phyloP scores from a whole-genome alignment of 2,797 vertebrate species.

The Oryzias dopingdopingensis region DNA sequence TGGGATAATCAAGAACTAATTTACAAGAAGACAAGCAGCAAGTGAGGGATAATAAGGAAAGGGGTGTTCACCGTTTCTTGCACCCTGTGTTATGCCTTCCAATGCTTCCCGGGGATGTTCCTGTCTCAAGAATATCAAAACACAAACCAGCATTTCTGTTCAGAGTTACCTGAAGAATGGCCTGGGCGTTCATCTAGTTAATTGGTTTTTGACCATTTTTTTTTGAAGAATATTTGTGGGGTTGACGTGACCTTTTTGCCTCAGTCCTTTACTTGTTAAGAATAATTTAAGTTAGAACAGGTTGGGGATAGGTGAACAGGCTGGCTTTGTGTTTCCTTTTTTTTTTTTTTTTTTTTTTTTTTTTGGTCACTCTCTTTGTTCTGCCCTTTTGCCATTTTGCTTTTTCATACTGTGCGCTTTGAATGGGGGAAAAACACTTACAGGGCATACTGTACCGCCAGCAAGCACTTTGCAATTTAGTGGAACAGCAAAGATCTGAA shows the following conservation, averaged over 20 bases:
- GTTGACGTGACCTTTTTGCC: constrained; percentile 39
- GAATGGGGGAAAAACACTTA: constrained; percentile 24
- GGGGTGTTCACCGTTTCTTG: constrained; percentile 26
- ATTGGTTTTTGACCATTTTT: constrained; percentile 47
- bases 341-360: not conserved
- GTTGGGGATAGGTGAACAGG: constrained; percentile 19
- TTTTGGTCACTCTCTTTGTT: constrained; percentile 43
- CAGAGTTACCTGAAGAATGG: constrained; percentile 39
- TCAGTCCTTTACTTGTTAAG: constrained; percentile 49
- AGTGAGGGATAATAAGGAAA: constrained; percentile 14
- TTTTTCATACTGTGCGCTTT: constrained; percentile 42
- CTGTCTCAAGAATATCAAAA: constrained; percentile 48
- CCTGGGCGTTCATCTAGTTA: constrained; percentile 45
- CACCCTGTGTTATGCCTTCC: constrained; percentile 35
- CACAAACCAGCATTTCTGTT: constrained; percentile 56
- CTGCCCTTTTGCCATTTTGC: constrained; percentile 32
- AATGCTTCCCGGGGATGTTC: constrained; percentile 36
- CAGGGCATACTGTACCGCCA: constrained; percentile 28
- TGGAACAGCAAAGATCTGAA: constrained; percentile 34
- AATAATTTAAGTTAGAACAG: constrained; percentile 35
- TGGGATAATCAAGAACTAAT: constrained; percentile 80
- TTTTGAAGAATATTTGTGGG: constrained; percentile 56
- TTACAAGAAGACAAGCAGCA: constrained; percentile 10
- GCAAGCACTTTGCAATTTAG: constrained; percentile 42
- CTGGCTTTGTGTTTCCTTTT: constrained; percentile 11